Evolutionary conservation across 2,888 invertebrate genomes (phyloP).

Genomic region (Drosophila meridionalis): DNA sequence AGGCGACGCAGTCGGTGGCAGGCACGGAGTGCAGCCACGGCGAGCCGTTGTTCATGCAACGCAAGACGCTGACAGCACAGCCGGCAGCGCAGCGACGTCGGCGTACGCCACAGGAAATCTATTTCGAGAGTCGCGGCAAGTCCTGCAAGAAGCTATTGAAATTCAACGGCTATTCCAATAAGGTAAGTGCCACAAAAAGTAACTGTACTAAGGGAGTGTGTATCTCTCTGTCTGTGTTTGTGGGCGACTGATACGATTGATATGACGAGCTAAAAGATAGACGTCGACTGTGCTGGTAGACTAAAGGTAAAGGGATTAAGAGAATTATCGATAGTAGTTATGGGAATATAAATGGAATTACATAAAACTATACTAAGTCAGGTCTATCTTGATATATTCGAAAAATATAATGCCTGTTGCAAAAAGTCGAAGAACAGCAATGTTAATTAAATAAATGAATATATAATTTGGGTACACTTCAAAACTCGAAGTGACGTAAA

Average conservation of each 20-base stretch:
- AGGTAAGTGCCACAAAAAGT: conserved; percentile 86
- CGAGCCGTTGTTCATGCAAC: conserved; percentile 58
- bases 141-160: conserved; percentile 92
- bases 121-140: conserved; percentile 92
- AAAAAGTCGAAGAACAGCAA: background rate
- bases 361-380: too few species aligned
- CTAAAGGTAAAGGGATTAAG: conserved; percentile 7
- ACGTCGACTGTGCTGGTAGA: conserved; percentile 17
- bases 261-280: conserved; percentile 25
- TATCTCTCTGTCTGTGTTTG: conserved; percentile 14
- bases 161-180: conserved; percentile 93
- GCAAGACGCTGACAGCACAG: conserved; percentile 44
- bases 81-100: conserved; percentile 72
- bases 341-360: too few species aligned
- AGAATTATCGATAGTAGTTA: too few species aligned
- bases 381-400: too few species aligned
- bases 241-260: background rate
- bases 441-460: background rate
- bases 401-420: too few species aligned
- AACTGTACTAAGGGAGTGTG: background rate
- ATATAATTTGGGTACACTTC: too few species aligned
- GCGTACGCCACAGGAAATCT: conserved; percentile 87
- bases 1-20: conserved; percentile 75
- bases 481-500: too few species aligned
- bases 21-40: conserved; percentile 62